phyloP scores from a whole-genome alignment of 1,140 invertebrate genomes.

The Lerema accius region DNA sequence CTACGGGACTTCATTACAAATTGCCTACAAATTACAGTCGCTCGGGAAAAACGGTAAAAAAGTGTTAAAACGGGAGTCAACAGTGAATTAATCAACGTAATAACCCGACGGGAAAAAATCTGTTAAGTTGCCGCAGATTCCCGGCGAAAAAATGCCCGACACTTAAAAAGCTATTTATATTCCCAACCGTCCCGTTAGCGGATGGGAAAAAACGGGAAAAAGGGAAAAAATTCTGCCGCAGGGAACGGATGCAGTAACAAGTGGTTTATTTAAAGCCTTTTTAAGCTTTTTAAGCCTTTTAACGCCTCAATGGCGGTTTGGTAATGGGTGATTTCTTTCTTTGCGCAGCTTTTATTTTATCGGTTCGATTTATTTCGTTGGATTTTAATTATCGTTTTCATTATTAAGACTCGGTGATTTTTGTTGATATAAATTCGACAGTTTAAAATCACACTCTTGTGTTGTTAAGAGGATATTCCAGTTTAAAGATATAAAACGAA shows the following conservation, averaged over 20 bases:
- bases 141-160: constrained; percentile 40
- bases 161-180: constrained; percentile 51
- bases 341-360: constrained; percentile 11
- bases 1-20: constrained; percentile 30
- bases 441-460: too few relatives aligned
- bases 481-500: too few relatives aligned
- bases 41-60: constrained; percentile 37
- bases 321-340: constrained; percentile 17
- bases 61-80: constrained; percentile 37
- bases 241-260: constrained; percentile 32
- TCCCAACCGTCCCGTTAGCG: constrained; percentile 34
- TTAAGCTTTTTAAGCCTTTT: constrained; percentile 30
- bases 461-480: too few relatives aligned
- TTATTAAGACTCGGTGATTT: too few relatives aligned
- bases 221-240: constrained; percentile 35
- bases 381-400: neutral
- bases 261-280: constrained; percentile 35
- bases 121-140: constrained; percentile 36
- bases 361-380: neutral
- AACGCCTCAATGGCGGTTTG: constrained; percentile 25
- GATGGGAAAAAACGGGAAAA: constrained; percentile 34
- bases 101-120: constrained; percentile 46
- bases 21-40: constrained; percentile 34
- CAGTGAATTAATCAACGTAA: constrained; percentile 49
- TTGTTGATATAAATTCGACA: too few relatives aligned